Evolutionary conservation across 2,888 invertebrate genomes (phyloP), one percentile per base, ranked within the genome.

Genomic region (Neoitamus cyanurus): DNA sequence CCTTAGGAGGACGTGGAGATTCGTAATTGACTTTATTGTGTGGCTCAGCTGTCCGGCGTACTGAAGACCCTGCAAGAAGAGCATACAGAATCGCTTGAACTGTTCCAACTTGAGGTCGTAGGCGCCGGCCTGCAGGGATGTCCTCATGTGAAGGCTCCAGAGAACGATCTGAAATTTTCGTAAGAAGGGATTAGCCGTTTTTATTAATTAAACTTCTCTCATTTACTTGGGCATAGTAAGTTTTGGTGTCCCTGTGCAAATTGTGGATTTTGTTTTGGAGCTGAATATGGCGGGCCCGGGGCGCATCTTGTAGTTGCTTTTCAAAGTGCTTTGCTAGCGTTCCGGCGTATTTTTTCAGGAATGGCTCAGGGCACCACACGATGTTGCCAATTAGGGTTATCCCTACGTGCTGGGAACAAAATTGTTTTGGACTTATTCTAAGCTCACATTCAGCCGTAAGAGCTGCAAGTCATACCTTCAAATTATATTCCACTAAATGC

Each of bases 311-410:
- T 2, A 90, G 88, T 0, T 90, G 87, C 88, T 92, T 93, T 83
- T 91, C 92, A 85, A 89, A 88, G 85, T 93, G 91, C 0, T 91
- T 90, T 88, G 92, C 93, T 13, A 93, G 89, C 87, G 94, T 91
- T 87, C 94, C 92, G 86, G 94, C 92, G 90, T 94, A 93, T 87
- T 93, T 93, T 72, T 93, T 91, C 3, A 98, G 92, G 91, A 98
- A 98, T 87, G 94, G 93, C 89, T 95, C 96, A 0, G 98, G 97
- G 88, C 95, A 94, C 97, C 97, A 98, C 83, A 97, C 90, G 15
- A 96, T 93, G 89, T 96, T 96, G 0, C 97, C 97, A 85, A 94
- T 93, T 37, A 99, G 91, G 72, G 95, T 94, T 85, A 97, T 94
- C 37, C 95, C 95, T 87, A 96, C 95, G 70, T 96, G 93, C 94